Conservation (phyloP, 1,140 invertebrate species). For the Calosoma granatense region DNA sequence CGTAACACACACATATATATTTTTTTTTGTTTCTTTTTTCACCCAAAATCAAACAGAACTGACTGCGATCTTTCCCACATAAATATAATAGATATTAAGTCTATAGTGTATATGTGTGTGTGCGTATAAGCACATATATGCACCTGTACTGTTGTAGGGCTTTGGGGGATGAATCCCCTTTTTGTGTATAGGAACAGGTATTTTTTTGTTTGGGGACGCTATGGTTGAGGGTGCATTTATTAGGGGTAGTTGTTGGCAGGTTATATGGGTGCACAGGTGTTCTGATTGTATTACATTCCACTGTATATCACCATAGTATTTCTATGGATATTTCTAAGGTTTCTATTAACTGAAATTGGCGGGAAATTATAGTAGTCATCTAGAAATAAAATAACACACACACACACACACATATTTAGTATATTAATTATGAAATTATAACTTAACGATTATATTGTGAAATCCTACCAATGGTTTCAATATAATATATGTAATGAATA, state of each 20-base stretch:
- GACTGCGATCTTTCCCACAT: conserved; percentile 26
- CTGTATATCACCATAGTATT: no score
- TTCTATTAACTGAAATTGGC: neutral
- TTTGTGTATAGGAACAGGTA: neutral
- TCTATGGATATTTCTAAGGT: no score
- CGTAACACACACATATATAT: neutral
- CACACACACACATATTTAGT: no score
- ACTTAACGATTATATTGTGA: no score
- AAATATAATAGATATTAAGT: conserved; percentile 28
- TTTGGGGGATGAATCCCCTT: neutral
- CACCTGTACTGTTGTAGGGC: neutral
- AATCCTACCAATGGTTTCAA: no score
- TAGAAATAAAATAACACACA: no score
- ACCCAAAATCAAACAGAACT: neutral
- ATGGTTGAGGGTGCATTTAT: conserved; percentile 3
- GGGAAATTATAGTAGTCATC: no score
- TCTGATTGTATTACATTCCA: neutral
- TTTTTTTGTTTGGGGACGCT: neutral
- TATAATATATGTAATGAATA: no score
- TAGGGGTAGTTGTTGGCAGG: neutral
- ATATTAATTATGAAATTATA: no score
- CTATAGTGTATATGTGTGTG: no score
- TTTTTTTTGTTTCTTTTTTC: neutral
- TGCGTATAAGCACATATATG: neutral
- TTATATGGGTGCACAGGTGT: neutral